Conservation (phyloP, 2,888 invertebrate genomes). For the Trachelus iudaicus region DNA sequence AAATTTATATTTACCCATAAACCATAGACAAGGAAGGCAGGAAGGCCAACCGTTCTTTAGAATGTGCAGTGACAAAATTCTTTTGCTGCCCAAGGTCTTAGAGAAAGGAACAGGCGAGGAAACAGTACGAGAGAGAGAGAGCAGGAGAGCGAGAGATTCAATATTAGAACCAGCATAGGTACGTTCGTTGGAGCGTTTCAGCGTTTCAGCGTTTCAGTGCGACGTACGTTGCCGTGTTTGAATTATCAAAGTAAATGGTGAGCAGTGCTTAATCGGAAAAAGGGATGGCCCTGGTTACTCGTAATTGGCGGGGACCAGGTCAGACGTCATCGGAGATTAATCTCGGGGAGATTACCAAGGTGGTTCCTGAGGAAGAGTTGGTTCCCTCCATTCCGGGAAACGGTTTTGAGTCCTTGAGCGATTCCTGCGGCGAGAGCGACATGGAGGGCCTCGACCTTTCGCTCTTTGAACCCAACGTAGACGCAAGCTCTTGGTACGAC, state of each 20-base stretch:
- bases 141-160: constrained; percentile 9
- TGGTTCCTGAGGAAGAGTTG: constrained; percentile 29
- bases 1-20: background rate
- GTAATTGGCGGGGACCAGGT: constrained; percentile 31
- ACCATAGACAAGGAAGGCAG: background rate
- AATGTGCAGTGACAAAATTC: background rate
- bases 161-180: background rate
- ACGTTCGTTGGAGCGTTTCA: background rate
- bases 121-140: background rate
- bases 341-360: constrained; percentile 34
- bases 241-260: background rate
- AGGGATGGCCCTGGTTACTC: constrained; percentile 44
- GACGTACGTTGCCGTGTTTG: background rate
- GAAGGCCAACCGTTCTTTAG: background rate
- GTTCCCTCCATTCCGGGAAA: constrained; percentile 45
- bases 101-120: background rate
- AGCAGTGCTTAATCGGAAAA: background rate
- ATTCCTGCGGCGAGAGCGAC: constrained; percentile 72
- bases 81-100: background rate
- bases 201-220: constrained; percentile 1
- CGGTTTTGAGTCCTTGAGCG: constrained; percentile 72
- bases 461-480: constrained; percentile 73
- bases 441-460: constrained; percentile 77
- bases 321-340: constrained; percentile 16
- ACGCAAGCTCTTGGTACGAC: constrained; percentile 59